Base-by-base conservation (phyloP, 1,140 invertebrate species). In the Popillia japonica region DNA sequence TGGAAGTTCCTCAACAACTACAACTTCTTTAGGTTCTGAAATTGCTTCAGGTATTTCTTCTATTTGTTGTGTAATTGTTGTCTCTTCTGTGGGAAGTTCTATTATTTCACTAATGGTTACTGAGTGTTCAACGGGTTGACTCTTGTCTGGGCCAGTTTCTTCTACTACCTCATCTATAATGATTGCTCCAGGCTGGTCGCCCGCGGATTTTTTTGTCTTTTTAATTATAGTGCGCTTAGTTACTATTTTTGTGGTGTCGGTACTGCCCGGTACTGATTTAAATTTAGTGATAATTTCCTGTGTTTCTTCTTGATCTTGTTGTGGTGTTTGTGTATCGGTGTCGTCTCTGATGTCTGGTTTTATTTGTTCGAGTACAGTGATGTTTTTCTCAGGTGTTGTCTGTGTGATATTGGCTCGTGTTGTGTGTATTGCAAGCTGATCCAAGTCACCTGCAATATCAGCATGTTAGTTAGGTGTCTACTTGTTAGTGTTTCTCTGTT, bases 231-330 rank as follows among this genome's bases (percentile, higher is more conserved):
- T 90, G 80, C 89, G 79, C 83, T 90, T 90, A 72, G 88, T 90
- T 84, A 88, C 87, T 27, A 88, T 86, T 84, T 88, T 87, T 79
- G 85, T 87, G 10, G 87, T 87, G 85, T 89, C 87, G n/a, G 81
- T 81, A 41, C 85, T 83, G 74, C 86, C 88, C n/a, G 88, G 86
- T 40, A 84, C 80, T 82, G 86, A 85, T 81, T 88, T 85, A 79
- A 90, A 90, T 85, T 88, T 90, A 20, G 89, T 90, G 40, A 90
- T 83, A 40, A 89, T 90, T 87, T 90, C 89, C 85, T 89, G 87
- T 78, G 87, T 87, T 87, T 90, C 89, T 86, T 90, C 88, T 73
- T 59, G 40, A 55, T 76, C 78, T 22, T 85, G 87, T 83, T 84
- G 81, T 73, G 75, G 79, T 79, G 78, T 77, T 81, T 75, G 78